phyloP scores from a whole-genome alignment of 2,797 vertebrate species.

The Mergus octosetaceus region DNA sequence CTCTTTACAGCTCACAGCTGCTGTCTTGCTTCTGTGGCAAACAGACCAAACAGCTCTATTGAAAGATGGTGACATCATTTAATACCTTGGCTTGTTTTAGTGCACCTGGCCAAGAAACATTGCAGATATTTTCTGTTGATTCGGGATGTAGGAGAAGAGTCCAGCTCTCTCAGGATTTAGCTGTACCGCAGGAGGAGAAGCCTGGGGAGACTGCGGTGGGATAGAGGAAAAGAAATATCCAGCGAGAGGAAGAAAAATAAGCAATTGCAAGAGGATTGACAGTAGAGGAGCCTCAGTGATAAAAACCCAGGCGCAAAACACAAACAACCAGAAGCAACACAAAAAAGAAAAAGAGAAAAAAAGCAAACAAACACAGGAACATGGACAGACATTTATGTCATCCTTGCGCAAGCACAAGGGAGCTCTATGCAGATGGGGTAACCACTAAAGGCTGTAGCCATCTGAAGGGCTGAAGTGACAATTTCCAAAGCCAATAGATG shows the following conservation, averaged over 20 bases:
- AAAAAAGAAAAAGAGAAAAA: not conserved
- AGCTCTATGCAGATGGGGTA: not conserved
- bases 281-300: not conserved
- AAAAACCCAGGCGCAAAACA: not conserved
- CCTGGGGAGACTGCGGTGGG: not conserved
- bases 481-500: not conserved
- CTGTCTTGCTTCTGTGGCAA: not conserved
- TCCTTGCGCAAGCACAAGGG: not conserved
- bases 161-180: not conserved
- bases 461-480: not conserved
- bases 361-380: not conserved
- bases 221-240: not conserved
- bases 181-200: not conserved
- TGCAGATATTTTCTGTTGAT: not conserved
- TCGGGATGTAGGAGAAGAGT: not conserved
- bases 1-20: not conserved
- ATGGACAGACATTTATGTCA: not conserved
- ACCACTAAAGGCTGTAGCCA: not conserved
- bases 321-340: not conserved
- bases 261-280: not conserved
- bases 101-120: not conserved
- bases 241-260: not conserved
- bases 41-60: not conserved
- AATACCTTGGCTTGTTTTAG: not conserved
- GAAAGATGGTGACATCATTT: not conserved